These are phyloP conservation scores for Ciconia maguari DNA, from an alignment of 2,113 vertebrate species.

Conservation along the genomic window DNA sequence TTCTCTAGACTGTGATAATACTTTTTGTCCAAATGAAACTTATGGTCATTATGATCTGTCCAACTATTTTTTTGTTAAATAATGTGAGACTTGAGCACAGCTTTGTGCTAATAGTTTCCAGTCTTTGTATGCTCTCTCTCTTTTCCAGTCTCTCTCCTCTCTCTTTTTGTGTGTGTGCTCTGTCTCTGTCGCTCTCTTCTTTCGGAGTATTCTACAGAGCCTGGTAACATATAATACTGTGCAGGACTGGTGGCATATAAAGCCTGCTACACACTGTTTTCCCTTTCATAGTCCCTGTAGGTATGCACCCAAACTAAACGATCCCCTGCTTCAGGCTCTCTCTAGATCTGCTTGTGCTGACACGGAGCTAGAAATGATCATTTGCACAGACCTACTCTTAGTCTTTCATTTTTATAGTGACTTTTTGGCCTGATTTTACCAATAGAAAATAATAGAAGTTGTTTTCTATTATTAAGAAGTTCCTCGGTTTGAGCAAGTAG, in stretches of 20 bases:
- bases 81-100: neutral
- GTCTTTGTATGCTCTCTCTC: neutral
- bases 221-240: neutral
- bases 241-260: neutral
- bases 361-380: fast-evolving
- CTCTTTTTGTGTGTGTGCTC: neutral
- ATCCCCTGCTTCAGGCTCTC: neutral
- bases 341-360: neutral
- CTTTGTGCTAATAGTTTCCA: neutral
- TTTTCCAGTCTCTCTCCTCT: neutral
- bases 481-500: neutral
- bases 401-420: neutral
- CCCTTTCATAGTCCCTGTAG: neutral
- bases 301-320: neutral
- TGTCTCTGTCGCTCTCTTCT: neutral
- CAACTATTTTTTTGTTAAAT: neutral
- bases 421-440: neutral
- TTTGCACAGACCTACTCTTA: neutral
- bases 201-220: neutral
- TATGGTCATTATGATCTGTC: neutral
- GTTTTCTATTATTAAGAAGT: neutral
- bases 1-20: neutral
- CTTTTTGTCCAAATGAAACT: neutral
- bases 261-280: neutral
- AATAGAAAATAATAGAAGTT: neutral